Base-by-base conservation (phyloP, 2,888 invertebrate genomes). In the Thalpophila matura region DNA sequence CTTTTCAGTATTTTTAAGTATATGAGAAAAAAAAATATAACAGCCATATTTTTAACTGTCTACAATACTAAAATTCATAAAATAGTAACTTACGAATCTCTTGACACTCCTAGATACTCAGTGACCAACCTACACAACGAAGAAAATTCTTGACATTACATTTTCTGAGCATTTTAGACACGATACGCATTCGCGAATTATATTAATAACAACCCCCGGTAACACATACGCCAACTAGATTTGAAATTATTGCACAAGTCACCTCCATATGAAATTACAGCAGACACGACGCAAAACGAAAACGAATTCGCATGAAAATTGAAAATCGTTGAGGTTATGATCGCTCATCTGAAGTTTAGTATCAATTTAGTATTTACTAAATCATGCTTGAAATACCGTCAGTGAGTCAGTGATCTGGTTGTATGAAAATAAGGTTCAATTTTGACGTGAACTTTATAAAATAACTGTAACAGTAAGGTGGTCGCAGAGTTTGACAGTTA, bases 301-400 rank as follows among this genome's bases (percentile, higher is more conserved):
- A 59, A 31, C 46, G 22, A 66, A 71, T 61, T 71, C 77, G 42
- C 77, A 62, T 62, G 72, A 76, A 74, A 57, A 40, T 70, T 50
- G 31, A 43, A 42, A 72, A 65, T 65, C 46, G 51, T 62, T 40
- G 45, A 73, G 72, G 72, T 75, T 73, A 75, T 38, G 47, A 51
- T 58, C 51, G 31, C 33, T 49, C 45, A 51, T 63, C 49, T 45
- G 42, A 74, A 62, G 74, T 68, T 29, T 35, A 33, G 6, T 0
- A n/a, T n/a, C n/a, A n/a, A n/a, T n/a, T n/a, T n/a, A n/a, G n/a
- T 31, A 7, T 27, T 9, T 16, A 53, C 55, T 55, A 74, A 67
- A 12, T 55, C 22, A 38, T 4, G 6, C 6, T n/a, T 38, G 3
- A 10, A 38, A 1, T 43, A 6, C 14, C 9, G 6, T 22, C 1